A percentile compares a stretch with the other conserved stretches of the same genome.
phyloP scores from a whole-genome alignment of 2,113 vertebrate genomes.

The Aegithalos caudatus region DNA sequence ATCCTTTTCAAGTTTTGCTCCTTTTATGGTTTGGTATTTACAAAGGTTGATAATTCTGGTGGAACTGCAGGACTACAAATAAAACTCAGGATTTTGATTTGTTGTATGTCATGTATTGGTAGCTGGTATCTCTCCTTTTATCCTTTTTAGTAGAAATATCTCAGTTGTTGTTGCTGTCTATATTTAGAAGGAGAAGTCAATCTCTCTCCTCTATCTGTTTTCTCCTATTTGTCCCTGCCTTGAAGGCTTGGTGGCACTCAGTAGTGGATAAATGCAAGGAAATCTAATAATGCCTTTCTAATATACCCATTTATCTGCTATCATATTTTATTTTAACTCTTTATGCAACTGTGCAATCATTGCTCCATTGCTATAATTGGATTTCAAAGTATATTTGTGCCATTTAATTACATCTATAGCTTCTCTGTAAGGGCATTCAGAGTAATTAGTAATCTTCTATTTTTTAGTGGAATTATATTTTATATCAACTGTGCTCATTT shows the following conservation, averaged over 20 bases:
- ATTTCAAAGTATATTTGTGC: conserved; percentile 54
- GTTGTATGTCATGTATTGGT: neutral
- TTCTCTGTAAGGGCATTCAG: conserved; percentile 14
- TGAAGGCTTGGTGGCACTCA: conserved; percentile 9
- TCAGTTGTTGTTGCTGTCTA: neutral
- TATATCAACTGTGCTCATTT: neutral
- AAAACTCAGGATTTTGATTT: neutral
- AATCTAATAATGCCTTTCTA: conserved; percentile 56
- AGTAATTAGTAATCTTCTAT: conserved; percentile 48
- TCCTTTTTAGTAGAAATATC: conserved; percentile 12
- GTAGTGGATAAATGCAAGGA: conserved; percentile 35
- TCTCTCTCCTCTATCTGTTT: conserved; percentile 1
- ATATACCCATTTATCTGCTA: conserved; percentile 27
- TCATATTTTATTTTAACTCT: conserved; percentile 65
- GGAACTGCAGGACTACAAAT: neutral
- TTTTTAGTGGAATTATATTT: conserved; percentile 38
- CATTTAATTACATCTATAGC: conserved; percentile 46
- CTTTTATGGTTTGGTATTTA: neutral
- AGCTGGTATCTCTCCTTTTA: neutral
- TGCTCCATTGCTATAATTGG: conserved; percentile 41
- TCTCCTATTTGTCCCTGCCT: conserved; percentile 31
- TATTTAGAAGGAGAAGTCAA: neutral
- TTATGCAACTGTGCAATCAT: conserved; percentile 46
- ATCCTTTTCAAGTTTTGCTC: neutral
- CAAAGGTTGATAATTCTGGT: neutral